Evolutionary conservation across 2,888 invertebrate genomes (phyloP).

Genomic region (Rhabditophanes sp.): DNA sequence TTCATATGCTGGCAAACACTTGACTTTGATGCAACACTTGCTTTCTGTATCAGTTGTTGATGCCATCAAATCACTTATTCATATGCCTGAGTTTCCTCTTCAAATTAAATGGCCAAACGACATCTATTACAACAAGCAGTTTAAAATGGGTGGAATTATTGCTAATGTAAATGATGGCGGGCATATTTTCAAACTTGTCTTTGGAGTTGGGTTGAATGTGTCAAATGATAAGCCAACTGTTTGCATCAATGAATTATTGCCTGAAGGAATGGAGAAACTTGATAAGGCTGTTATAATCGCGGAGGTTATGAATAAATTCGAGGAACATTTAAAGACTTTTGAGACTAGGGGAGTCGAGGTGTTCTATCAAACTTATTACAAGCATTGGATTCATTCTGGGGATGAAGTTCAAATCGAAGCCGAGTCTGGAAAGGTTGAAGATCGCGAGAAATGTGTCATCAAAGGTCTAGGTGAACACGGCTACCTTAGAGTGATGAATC

Average conservation of each 20-base stretch:
- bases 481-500: slow-evolving; percentile 58
- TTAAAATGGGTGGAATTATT: slow-evolving; percentile 78
- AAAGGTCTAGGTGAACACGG: slow-evolving; percentile 71
- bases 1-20: slow-evolving; percentile 52
- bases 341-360: slow-evolving; percentile 53
- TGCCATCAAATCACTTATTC: slow-evolving; percentile 57
- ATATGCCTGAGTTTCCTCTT: too few relatives aligned
- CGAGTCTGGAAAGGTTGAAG: slow-evolving; percentile 17
- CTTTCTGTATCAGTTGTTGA: slow-evolving; percentile 67
- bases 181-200: too few relatives aligned
- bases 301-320: slow-evolving; percentile 33
- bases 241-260: slow-evolving; percentile 70
- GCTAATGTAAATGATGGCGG: slow-evolving; percentile 50
- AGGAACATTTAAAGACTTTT: too few relatives aligned
- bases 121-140: slow-evolving; percentile 62
- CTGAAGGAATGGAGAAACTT: slow-evolving; percentile 20
- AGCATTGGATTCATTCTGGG: slow-evolving; percentile 75
- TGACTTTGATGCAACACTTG: slow-evolving; percentile 71
- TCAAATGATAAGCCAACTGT: slow-evolving; percentile 67
- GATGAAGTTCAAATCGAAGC: slow-evolving; percentile 48
- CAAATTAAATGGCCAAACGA: slow-evolving; percentile 95
- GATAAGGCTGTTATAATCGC: slow-evolving; percentile 30
- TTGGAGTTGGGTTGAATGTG: slow-evolving; percentile 73
- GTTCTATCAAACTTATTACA: slow-evolving; percentile 63
- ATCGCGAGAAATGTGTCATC: slow-evolving; percentile 57